These are phyloP conservation scores for Brachirus orientalis DNA, from an alignment of 2,113 vertebrate species.

Conservation along the genomic window DNA sequence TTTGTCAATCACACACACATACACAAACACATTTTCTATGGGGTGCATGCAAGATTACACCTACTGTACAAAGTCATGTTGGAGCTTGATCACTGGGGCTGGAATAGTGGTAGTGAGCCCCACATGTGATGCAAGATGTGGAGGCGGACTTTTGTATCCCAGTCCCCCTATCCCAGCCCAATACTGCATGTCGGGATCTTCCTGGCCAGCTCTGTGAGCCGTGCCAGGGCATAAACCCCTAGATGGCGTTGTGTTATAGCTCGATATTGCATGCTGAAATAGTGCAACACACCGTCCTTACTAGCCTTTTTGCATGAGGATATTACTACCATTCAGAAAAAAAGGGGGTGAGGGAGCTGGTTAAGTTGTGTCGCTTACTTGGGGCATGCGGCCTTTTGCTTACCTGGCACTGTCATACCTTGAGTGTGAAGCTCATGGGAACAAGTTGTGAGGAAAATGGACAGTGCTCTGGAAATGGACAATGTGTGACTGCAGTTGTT, in stretches of 20 bases:
- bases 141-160: constrained; percentile 50
- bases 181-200: constrained; percentile 80
- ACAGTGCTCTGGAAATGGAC: too few relatives aligned
- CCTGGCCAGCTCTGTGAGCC: constrained; percentile 74
- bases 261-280: constrained; percentile 85
- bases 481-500: constrained; percentile 20
- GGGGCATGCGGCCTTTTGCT: constrained; percentile 49
- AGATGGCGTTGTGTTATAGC: constrained; percentile 80
- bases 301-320: constrained; percentile 85
- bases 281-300: constrained; percentile 78
- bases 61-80: constrained; percentile 71
- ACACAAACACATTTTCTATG: constrained; percentile 44
- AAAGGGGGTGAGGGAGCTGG: constrained; percentile 26
- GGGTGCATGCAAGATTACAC: constrained; percentile 73
- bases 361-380: constrained; percentile 33
- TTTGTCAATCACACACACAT: constrained; percentile 27
- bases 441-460: constrained; percentile 7
- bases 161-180: constrained; percentile 47
- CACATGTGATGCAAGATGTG: constrained; percentile 48
- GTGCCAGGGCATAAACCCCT: constrained; percentile 61
- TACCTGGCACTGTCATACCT: constrained; percentile 57
- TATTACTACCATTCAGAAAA: constrained; percentile 62
- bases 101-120: constrained; percentile 51
- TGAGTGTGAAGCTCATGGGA: constrained; percentile 12
- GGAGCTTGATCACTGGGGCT: constrained; percentile 61